Evolutionary conservation across 2,888 invertebrate genomes (phyloP).

Genomic region (Malthinus flaveolus): DNA sequence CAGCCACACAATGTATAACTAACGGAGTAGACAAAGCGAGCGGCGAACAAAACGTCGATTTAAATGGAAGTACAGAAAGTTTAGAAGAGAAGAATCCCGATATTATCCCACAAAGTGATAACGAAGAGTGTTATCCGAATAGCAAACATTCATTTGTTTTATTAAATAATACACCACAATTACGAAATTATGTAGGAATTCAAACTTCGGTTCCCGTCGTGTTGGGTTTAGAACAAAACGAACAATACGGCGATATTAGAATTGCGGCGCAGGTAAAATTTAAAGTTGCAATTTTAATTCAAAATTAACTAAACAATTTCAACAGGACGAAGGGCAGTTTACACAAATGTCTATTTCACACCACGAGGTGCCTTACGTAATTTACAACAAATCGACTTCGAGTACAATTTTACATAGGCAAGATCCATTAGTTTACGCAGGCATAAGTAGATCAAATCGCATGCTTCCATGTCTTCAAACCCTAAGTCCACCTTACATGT

Average conservation of each 20-base stretch:
- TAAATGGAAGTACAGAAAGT: constrained; percentile 57
- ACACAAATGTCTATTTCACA: constrained; percentile 58
- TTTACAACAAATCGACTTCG: constrained; percentile 54
- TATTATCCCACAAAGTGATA: constrained; percentile 61
- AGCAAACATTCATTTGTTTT: constrained; percentile 59
- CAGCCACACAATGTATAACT: constrained; percentile 49
- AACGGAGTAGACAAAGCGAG: constrained; percentile 53
- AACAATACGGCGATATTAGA: constrained; percentile 47
- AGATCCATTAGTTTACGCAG: constrained; percentile 60
- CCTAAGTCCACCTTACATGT: constrained; percentile 52
- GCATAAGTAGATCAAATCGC: constrained; percentile 56
- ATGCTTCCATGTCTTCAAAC: constrained; percentile 44
- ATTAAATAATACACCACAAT: constrained; percentile 54
- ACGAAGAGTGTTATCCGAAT: constrained; percentile 58
- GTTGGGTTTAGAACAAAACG: constrained; percentile 45
- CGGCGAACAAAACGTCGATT: constrained; percentile 56
- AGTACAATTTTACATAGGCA: constrained; percentile 49
- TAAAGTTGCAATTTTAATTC: not conserved
- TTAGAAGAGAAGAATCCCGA: constrained; percentile 63
- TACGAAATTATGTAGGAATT: constrained; percentile 50
- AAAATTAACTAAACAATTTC: constrained; percentile 19
- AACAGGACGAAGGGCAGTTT: constrained; percentile 58
- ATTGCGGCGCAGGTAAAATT: constrained; percentile 15
- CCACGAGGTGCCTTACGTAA: constrained; percentile 53
- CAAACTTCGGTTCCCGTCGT: constrained; percentile 47